Percentiles rank a stretch among this genome's conserved stretches.
Conservation (phyloP, 2,888 invertebrate species). For the Hemicrepidius hirtus region DNA sequence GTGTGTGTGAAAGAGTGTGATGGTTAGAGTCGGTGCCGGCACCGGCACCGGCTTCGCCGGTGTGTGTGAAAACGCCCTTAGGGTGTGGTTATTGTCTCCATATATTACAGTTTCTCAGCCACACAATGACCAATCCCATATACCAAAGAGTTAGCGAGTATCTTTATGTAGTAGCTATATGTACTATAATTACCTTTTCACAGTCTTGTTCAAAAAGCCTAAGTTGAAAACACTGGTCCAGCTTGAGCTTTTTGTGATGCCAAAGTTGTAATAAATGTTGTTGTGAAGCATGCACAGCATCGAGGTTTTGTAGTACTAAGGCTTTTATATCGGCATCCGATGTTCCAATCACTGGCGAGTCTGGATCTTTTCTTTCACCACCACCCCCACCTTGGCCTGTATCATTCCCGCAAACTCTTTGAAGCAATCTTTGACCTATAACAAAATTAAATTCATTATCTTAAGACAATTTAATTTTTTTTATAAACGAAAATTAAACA, state of each 20-base stretch:
- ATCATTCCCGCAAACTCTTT: slow-evolving; percentile 75
- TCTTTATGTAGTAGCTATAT: too few species aligned
- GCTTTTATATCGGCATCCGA: slow-evolving; percentile 78
- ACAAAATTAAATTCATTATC: slow-evolving; percentile 6
- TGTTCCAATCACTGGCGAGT: slow-evolving; percentile 82
- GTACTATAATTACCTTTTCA: slow-evolving; percentile 84
- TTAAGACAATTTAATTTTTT: too few species aligned
- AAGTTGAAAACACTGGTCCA: slow-evolving; percentile 97
- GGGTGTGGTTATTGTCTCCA: too few species aligned
- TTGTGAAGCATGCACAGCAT: slow-evolving; percentile 91
- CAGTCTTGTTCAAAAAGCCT: slow-evolving; percentile 98
- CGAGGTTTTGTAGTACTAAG: slow-evolving; percentile 86
- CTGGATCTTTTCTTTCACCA: slow-evolving; percentile 80
- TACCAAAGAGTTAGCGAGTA: too few species aligned
- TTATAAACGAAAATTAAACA: too few species aligned
- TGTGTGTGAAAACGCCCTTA: too few species aligned
- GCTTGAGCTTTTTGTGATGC: slow-evolving; percentile 95
- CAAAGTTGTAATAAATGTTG: slow-evolving; percentile 94
- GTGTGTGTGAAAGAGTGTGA: too few species aligned
- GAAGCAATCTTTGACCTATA: slow-evolving; percentile 81
- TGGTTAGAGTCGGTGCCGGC: too few species aligned
- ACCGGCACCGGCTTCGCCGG: too few species aligned
- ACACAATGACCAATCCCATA: too few species aligned
- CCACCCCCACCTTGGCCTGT: slow-evolving; percentile 72
- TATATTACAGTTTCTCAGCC: too few species aligned